Conservation (phyloP, 2,888 invertebrate genomes). For the Gerris lacustris region DNA sequence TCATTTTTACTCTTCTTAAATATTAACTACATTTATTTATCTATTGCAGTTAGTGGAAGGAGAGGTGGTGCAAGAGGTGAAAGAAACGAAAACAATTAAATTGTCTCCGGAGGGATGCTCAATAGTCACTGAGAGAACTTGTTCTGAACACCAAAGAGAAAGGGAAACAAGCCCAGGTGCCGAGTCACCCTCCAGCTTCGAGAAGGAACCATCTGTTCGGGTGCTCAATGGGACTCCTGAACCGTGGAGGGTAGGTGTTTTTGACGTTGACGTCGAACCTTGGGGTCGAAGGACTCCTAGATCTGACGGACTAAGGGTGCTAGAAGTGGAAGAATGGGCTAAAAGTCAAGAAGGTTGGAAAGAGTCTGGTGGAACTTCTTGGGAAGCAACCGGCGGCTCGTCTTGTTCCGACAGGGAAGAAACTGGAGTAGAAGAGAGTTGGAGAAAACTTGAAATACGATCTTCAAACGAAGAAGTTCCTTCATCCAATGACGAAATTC, state of each 20-base stretch:
- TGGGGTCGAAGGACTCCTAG: background rate
- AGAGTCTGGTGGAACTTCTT: background rate
- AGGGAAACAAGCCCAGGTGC: background rate
- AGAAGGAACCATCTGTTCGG: background rate
- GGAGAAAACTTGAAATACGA: background rate
- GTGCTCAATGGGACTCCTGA: background rate
- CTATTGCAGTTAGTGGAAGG: conserved; percentile 17
- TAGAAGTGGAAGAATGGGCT: background rate
- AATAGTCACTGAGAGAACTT: conserved; percentile 14
- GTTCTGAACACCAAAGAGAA: background rate
- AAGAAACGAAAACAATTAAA: conserved; percentile 21
- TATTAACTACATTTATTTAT: background rate
- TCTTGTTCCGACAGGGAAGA: conserved; percentile 1
- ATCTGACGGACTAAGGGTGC: background rate
- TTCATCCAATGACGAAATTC: background rate
- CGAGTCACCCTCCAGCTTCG: background rate
- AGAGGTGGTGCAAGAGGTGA: conserved; percentile 21
- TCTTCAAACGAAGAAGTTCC: background rate
- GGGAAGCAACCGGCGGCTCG: background rate
- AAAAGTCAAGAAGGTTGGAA: background rate
- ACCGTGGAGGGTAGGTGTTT: background rate
- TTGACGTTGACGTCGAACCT: background rate
- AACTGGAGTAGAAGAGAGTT: background rate
- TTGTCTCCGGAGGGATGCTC: conserved; percentile 25
- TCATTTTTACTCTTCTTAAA: too few relatives aligned